phyloP scores from a whole-genome alignment of 2,113 vertebrate species.

The Salminus brasiliensis region DNA sequence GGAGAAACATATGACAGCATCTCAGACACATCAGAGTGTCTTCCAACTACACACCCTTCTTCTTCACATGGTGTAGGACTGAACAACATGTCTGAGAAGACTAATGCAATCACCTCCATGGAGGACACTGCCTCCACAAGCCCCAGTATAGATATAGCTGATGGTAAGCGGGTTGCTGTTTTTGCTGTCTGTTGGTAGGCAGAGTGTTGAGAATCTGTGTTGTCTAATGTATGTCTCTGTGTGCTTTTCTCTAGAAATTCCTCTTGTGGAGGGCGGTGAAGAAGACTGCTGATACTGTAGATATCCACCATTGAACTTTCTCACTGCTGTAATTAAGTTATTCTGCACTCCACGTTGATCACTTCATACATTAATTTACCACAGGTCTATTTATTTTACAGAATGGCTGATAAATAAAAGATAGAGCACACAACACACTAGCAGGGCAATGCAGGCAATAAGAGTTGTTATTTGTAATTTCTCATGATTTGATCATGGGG shows the following conservation, averaged over 20 bases:
- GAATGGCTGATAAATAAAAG: neutral
- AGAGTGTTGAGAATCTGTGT: neutral
- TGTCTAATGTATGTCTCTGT: neutral
- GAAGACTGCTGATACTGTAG: slow-evolving; percentile 49
- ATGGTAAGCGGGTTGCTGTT: slow-evolving; percentile 72
- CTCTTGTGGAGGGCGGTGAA: slow-evolving; percentile 81
- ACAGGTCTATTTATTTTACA: slow-evolving; percentile 12
- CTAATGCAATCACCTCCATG: slow-evolving; percentile 30
- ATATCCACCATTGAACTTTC: slow-evolving; percentile 5
- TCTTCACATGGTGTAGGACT: slow-evolving; percentile 58
- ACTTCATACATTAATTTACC: slow-evolving; percentile 1
- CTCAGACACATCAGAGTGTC: slow-evolving; percentile 74
- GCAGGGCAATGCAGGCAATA: slow-evolving; percentile 45
- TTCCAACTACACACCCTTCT: slow-evolving; percentile 74
- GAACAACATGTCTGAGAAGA: slow-evolving; percentile 60
- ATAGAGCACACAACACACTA: slow-evolving; percentile 13
- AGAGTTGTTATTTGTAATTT: slow-evolving; percentile 7
- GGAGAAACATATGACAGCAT: slow-evolving; percentile 72
- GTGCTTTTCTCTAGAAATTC: slow-evolving; percentile 78
- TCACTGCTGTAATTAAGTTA: slow-evolving; percentile 21
- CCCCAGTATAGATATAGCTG: slow-evolving; percentile 82
- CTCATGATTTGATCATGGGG: slow-evolving; percentile 19
- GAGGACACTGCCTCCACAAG: slow-evolving; percentile 75
- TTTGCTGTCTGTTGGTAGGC: neutral
- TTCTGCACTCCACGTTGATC: slow-evolving; percentile 31